phyloP scores from a whole-genome alignment of 1,140 invertebrate genomes.

The Chironomus striatipennis region DNA sequence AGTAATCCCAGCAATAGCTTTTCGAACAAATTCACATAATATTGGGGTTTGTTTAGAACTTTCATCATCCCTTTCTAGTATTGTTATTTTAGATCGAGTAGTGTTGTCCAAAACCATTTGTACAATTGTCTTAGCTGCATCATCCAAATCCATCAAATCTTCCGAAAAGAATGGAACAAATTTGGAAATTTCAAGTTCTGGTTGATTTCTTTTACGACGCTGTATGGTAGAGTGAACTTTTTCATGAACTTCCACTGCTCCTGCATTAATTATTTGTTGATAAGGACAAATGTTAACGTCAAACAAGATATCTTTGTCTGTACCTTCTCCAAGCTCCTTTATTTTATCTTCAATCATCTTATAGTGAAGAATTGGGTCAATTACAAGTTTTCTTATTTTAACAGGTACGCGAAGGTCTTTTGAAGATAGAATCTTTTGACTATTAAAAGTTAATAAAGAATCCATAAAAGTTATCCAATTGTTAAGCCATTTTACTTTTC shows the following conservation, averaged over 20 bases:
- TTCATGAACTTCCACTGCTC: conserved; percentile 75
- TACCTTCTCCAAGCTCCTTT: conserved; percentile 37
- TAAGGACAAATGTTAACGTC: conserved; percentile 28
- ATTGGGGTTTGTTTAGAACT: too few species aligned
- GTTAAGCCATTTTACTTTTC: conserved; percentile 54
- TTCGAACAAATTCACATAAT: conserved; percentile 37
- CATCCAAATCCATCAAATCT: conserved; percentile 32
- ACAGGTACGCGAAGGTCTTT: conserved; percentile 68
- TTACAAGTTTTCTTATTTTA: conserved; percentile 66
- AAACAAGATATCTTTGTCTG: conserved; percentile 27
- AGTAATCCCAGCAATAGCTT: conserved; percentile 46
- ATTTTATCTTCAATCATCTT: conserved; percentile 39
- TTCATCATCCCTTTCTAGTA: conserved; percentile 48
- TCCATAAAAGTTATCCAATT: conserved; percentile 93
- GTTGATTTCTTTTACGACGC: conserved; percentile 51
- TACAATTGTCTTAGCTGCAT: conserved; percentile 37
- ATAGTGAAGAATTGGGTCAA: conserved; percentile 64
- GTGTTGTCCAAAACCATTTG: conserved; percentile 75
- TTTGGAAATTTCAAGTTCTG: conserved; percentile 61
- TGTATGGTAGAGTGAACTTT: conserved; percentile 71
- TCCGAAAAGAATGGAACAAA: conserved; percentile 60
- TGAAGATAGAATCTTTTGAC: conserved; percentile 65
- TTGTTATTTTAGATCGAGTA: conserved; percentile 55
- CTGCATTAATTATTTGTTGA: conserved; percentile 47
- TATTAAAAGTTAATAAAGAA: conserved; percentile 85